These are phyloP conservation scores for Poecilia gillii DNA, from an alignment of 2,797 vertebrate species.

Conservation along the genomic window DNA sequence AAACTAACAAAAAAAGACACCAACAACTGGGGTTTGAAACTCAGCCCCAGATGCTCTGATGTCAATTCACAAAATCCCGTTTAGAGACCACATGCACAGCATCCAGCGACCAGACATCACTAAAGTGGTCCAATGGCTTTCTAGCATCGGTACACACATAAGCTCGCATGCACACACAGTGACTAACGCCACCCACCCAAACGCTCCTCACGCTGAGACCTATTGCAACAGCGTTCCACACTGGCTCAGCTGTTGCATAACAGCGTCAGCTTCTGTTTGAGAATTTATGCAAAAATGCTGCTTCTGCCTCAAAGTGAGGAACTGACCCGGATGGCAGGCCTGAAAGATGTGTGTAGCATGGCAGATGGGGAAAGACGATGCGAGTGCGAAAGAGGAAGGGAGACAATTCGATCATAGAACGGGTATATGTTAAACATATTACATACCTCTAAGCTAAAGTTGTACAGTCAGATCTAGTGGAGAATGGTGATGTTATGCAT, in stretches of 20 bases:
- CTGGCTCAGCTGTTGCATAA: background rate
- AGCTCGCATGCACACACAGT: background rate
- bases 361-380: slow-evolving; percentile 10
- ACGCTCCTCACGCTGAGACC: background rate
- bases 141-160: background rate
- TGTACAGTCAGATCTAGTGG: background rate
- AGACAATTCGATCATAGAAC: background rate
- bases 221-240: background rate
- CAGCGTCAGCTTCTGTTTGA: slow-evolving; percentile 10
- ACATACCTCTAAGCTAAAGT: background rate
- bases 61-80: background rate
- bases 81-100: background rate
- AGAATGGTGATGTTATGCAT: background rate
- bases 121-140: background rate
- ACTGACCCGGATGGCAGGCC: slow-evolving; percentile 7
- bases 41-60: background rate
- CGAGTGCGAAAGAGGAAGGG: background rate
- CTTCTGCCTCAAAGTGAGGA: slow-evolving; percentile 22
- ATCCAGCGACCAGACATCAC: background rate
- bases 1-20: background rate
- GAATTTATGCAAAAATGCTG: slow-evolving; percentile 13
- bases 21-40: background rate
- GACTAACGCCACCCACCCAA: slow-evolving; percentile 3
- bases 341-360: slow-evolving; percentile 13
- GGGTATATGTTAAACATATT: background rate